Evolutionary conservation across 1,140 invertebrate genomes (phyloP), one percentile per base, ranked within the genome.

Genomic region (Pinna nobilis): DNA sequence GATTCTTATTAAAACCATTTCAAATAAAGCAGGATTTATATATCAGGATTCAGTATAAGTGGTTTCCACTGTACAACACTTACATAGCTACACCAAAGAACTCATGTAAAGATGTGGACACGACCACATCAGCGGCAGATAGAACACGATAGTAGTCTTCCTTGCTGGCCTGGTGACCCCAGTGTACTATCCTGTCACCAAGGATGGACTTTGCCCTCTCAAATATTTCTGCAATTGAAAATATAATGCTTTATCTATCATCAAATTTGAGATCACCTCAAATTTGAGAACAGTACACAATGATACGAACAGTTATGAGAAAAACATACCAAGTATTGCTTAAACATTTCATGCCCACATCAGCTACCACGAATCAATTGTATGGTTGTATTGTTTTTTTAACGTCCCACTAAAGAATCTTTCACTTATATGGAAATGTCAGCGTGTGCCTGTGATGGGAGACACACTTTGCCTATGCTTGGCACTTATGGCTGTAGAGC

Each of bases 71-170:
- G n/a, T n/a, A n/a, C 9, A 32, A 44, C 30, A 68, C 90, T 88
- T 89, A 92, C 92, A 94, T 93, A 23, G 93, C 90, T 30, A 94
- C 93, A 50, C 94, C 94, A 87, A 93, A 94, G 85, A 94, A 94
- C 86, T 94, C 94, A 88, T 94, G 94, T 32, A 91, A 88, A 2
- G 94, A 93, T n/a, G 94, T 94, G 0, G 93, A 94, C 15, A 94
- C 89, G 30, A 92, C 92, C 70, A 94, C 90, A 88, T 94, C 92
- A 37, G 91, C 89, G 1, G 84, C 77, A 1, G 84, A 63, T 57
- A 94, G 82, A 15, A 93, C 84, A 51, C 90, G 79, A 53, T 90
- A 91, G 85, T 94, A 94, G 20, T 92, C 90, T 37, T 90, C 87
- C 72, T 92, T 92, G 1, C 83, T 86, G 32, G 88, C 78, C 13